phyloP scores from a whole-genome alignment of 2,888 invertebrate species.

The Drosophila mulleri region DNA sequence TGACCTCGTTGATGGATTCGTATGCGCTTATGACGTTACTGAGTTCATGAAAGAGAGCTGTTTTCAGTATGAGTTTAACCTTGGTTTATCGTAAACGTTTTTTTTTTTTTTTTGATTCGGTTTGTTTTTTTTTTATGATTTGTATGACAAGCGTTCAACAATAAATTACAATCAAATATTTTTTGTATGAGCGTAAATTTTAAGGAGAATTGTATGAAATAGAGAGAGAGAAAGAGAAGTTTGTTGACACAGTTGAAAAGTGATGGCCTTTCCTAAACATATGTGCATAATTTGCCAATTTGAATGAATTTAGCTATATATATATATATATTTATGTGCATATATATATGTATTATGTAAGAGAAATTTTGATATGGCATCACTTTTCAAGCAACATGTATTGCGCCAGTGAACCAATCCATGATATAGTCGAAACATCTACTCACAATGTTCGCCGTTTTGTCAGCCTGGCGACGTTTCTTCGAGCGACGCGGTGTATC shows the following conservation, averaged over 20 bases:
- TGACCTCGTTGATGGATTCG: slow-evolving; percentile 76
- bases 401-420: slow-evolving; percentile 54
- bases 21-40: slow-evolving; percentile 78
- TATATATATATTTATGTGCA: background rate
- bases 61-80: slow-evolving; percentile 82
- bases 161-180: slow-evolving; percentile 50
- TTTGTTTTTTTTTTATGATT: slow-evolving; percentile 32
- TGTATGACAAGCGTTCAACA: slow-evolving; percentile 58
- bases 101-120: no score
- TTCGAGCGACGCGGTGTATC: slow-evolving; percentile 86
- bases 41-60: slow-evolving; percentile 81
- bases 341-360: background rate
- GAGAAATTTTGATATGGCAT: slow-evolving; percentile 39
- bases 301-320: slow-evolving; percentile 5
- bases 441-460: slow-evolving; percentile 88
- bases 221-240: slow-evolving; percentile 22
- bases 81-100: slow-evolving; percentile 52
- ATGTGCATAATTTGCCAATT: slow-evolving; percentile 6
- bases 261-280: slow-evolving; percentile 43
- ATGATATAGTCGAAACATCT: slow-evolving; percentile 66
- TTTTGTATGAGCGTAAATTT: slow-evolving; percentile 29
- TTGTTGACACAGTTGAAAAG: slow-evolving; percentile 59
- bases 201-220: slow-evolving; percentile 48
- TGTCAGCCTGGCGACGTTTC: slow-evolving; percentile 88
- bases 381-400: slow-evolving; percentile 67